Conservation (phyloP, 1,140 invertebrate genomes). For the Drosophila pseudoananassae region DNA sequence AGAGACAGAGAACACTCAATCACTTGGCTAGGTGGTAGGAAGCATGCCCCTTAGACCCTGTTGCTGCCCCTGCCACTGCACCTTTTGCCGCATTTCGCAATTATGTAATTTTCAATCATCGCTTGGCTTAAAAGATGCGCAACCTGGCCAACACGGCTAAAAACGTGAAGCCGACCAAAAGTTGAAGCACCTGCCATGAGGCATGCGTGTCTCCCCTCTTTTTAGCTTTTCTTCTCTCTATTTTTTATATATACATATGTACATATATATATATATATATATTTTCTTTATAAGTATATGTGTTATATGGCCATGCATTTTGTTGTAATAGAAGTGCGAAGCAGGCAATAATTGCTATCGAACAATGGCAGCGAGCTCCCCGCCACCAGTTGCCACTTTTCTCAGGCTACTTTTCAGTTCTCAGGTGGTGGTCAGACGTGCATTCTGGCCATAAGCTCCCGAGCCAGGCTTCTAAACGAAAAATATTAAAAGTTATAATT, state of each 20-base stretch:
- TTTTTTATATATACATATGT: neutral
- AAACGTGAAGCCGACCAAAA: slow-evolving; percentile 58
- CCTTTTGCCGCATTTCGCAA: slow-evolving; percentile 54
- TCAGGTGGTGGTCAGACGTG: slow-evolving; percentile 35
- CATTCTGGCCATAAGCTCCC: neutral
- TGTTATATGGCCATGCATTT: slow-evolving; percentile 5
- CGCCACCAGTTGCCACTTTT: slow-evolving; percentile 11
- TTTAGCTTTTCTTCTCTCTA: neutral
- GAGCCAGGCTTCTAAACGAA: slow-evolving; percentile 34
- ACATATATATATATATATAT: slow-evolving; percentile 12
- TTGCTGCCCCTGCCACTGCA: neutral
- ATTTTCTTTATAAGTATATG: slow-evolving; percentile 3
- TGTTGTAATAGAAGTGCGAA: slow-evolving; percentile 72
- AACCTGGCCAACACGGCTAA: neutral
- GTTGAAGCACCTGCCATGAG: slow-evolving; percentile 68
- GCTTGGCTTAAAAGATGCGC: slow-evolving; percentile 67
- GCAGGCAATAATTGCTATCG: slow-evolving; percentile 72
- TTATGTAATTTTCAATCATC: slow-evolving; percentile 82
- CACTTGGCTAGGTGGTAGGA: slow-evolving; percentile 32
- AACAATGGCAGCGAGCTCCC: slow-evolving; percentile 54
- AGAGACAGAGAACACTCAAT: slow-evolving; percentile 21
- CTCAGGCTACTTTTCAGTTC: slow-evolving; percentile 17
- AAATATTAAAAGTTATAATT: slow-evolving; percentile 78
- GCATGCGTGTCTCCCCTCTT: slow-evolving; percentile 15
- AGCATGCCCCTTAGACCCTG: neutral